Conservation (phyloP, 1,140 invertebrate species). For the Drosophila ananassae region DNA sequence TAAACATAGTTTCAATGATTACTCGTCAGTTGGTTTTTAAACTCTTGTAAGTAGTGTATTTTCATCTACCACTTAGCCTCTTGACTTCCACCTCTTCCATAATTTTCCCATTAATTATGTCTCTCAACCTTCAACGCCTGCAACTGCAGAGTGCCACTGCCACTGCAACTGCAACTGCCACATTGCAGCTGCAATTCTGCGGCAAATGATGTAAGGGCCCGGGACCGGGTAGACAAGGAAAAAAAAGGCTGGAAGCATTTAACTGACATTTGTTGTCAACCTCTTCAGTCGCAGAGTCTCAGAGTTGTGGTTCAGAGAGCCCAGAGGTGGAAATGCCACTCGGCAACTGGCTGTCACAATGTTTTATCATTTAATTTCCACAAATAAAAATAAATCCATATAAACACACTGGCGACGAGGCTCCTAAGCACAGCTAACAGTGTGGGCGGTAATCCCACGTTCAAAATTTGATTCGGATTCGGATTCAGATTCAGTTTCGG, state of each 20-base stretch:
- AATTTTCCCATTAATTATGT: slow-evolving; percentile 70
- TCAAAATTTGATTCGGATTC: slow-evolving; percentile 2
- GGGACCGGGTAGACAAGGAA: neutral
- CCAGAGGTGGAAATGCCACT: slow-evolving; percentile 64
- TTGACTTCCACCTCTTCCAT: slow-evolving; percentile 46
- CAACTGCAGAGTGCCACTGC: slow-evolving; percentile 7
- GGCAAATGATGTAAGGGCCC: slow-evolving; percentile 65
- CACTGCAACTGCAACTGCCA: slow-evolving; percentile 27
- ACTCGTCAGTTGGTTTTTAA: neutral
- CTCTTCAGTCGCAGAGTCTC: slow-evolving; percentile 29
- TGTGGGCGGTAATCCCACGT: slow-evolving; percentile 34
- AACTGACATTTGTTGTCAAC: slow-evolving; percentile 76
- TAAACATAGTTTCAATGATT: neutral
- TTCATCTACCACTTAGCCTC: slow-evolving; percentile 20
- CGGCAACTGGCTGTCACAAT: slow-evolving; percentile 71
- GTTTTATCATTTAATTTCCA: slow-evolving; percentile 83
- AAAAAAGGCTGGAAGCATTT: slow-evolving; percentile 62
- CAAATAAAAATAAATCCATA: slow-evolving; percentile 78
- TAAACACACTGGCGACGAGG: slow-evolving; percentile 44
- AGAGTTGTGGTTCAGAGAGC: neutral
- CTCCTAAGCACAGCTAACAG: slow-evolving; percentile 1
- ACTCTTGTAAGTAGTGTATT: slow-evolving; percentile 23
- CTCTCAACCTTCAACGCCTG: slow-evolving; percentile 41
- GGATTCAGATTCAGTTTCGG: slow-evolving; percentile 6
- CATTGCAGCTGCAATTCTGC: slow-evolving; percentile 55